These are phyloP conservation scores for Microtus pennsylvanicus DNA, from an alignment of 2,113 vertebrate genomes.

Conservation along the genomic window DNA sequence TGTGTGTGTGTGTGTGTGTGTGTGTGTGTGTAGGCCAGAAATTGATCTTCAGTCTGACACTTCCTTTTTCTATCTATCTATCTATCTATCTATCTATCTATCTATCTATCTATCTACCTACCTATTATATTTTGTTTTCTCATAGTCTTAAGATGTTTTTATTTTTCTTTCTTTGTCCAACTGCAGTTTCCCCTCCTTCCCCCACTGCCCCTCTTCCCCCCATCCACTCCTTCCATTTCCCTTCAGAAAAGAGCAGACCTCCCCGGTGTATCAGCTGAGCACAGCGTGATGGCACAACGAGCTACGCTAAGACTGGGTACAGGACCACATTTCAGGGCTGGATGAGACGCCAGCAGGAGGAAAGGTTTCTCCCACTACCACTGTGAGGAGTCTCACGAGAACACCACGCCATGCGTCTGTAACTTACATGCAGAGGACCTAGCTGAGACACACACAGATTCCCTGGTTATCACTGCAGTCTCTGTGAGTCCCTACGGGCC, in stretches of 20 bases:
- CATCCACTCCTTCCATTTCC: not conserved
- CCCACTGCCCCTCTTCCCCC: not conserved
- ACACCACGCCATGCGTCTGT: not conserved
- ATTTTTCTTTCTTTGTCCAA: not conserved
- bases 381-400: not conserved
- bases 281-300: not conserved
- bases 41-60: not conserved
- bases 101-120: not conserved
- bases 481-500: not conserved
- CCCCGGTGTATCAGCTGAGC: not conserved
- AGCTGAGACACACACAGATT: not conserved
- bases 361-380: not conserved
- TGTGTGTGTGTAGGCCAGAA: not conserved
- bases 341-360: not conserved
- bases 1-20: not conserved
- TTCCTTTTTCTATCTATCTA: not conserved
- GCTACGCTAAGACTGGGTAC: not conserved
- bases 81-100: not conserved
- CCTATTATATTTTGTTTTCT: not conserved
- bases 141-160: not conserved
- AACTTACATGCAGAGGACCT: not conserved
- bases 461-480: not conserved
- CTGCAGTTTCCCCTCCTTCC: not conserved
- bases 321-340: not conserved
- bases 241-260: not conserved